These are phyloP conservation scores for Mesorhabditis spiculigera DNA, from an alignment of 2,888 invertebrate species.

Conservation along the genomic window DNA sequence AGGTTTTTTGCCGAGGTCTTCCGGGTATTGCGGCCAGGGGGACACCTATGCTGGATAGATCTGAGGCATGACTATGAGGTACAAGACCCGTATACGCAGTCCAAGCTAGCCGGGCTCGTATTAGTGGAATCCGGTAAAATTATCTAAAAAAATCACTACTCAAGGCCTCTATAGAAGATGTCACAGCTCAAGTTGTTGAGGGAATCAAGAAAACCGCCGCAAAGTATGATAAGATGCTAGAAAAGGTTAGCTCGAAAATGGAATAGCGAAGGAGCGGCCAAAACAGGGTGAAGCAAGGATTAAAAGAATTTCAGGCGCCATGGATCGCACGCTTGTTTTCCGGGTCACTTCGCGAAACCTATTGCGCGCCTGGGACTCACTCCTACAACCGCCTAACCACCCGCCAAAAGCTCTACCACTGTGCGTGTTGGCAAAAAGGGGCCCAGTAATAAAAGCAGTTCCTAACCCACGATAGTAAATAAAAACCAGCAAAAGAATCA, in stretches of 20 bases:
- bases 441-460: no score
- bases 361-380: slow-evolving; percentile 5
- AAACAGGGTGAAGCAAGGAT: no score
- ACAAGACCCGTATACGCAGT: neutral
- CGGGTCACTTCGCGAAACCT: neutral
- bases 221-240: slow-evolving; percentile 2
- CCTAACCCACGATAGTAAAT: no score
- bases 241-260: neutral
- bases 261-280: no score
- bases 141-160: neutral
- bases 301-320: neutral
- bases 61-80: slow-evolving; percentile 4
- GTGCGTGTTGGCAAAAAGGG: neutral
- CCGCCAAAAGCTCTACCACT: slow-evolving; percentile 4
- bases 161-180: neutral
- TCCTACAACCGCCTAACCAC: neutral
- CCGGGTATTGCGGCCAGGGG: neutral
- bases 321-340: neutral
- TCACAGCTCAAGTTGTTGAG: neutral
- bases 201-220: neutral
- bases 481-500: no score
- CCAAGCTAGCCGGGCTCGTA: neutral
- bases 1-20: neutral
- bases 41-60: neutral
- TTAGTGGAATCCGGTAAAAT: neutral